Evolutionary conservation across 2,888 invertebrate species (phyloP).

Genomic region (Eupeodes latifasciatus): DNA sequence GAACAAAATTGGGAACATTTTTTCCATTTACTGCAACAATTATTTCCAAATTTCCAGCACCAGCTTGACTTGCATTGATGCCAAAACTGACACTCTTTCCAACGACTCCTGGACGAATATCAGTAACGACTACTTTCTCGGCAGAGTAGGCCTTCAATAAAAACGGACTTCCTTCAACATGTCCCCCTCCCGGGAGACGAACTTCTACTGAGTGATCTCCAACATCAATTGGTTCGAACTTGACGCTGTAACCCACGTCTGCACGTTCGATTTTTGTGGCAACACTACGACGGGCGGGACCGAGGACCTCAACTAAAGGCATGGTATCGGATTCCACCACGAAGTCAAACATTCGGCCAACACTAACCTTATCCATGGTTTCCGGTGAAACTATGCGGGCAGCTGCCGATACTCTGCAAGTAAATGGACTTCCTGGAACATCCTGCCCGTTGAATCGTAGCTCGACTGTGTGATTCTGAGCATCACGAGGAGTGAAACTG

Average conservation of each 20-base stretch:
- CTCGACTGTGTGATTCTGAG: slow-evolving; percentile 96
- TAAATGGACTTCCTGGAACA: slow-evolving; percentile 90
- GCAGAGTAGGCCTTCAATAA: slow-evolving; percentile 98
- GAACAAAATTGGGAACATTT: slow-evolving; percentile 99
- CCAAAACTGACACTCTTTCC: slow-evolving; percentile 97
- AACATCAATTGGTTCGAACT: slow-evolving; percentile 94
- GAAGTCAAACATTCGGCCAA: slow-evolving; percentile 93
- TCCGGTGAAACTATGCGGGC: slow-evolving; percentile 94
- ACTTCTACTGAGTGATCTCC: slow-evolving; percentile 96
- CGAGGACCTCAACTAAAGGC: slow-evolving; percentile 92
- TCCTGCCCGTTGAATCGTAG: slow-evolving; percentile 97
- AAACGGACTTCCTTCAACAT: slow-evolving; percentile 97
- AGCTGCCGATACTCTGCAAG: slow-evolving; percentile 88
- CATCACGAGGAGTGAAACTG: slow-evolving; percentile 97
- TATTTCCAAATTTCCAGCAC: slow-evolving; percentile 98
- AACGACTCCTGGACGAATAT: slow-evolving; percentile 95
- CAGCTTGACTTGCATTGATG: slow-evolving; percentile 93
- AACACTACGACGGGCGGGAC: slow-evolving; percentile 89
- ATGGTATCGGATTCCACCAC: slow-evolving; percentile 93
- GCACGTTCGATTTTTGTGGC: slow-evolving; percentile 86
- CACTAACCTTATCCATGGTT: slow-evolving; percentile 94
- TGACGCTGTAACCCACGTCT: slow-evolving; percentile 85
- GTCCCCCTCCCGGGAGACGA: slow-evolving; percentile 88
- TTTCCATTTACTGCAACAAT: slow-evolving; percentile 98
- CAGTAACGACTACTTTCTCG: slow-evolving; percentile 96